phyloP scores from a whole-genome alignment of 2,797 vertebrate species.

The Spizella passerina region DNA sequence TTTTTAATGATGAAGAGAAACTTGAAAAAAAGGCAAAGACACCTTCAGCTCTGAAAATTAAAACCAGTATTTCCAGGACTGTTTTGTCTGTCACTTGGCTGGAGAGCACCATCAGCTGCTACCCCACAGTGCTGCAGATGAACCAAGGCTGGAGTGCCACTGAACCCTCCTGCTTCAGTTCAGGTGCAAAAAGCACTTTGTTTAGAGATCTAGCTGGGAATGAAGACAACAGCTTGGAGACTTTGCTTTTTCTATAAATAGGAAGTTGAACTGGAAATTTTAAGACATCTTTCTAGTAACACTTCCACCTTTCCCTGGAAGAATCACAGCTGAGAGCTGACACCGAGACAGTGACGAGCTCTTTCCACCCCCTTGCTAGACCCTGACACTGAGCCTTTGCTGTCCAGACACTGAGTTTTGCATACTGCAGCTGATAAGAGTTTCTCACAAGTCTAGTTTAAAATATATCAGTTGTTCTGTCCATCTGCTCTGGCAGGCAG shows the following conservation, averaged over 20 bases:
- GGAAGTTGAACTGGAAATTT: not conserved
- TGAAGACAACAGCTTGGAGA: not conserved
- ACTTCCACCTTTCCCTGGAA: not conserved
- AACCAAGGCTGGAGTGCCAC: not conserved
- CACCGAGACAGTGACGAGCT: rapidly evolving
- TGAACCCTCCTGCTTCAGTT: not conserved
- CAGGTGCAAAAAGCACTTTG: not conserved
- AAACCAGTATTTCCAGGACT: not conserved
- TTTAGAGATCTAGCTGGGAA: not conserved
- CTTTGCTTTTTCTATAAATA: not conserved
- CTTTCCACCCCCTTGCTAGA: not conserved
- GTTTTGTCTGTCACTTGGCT: not conserved
- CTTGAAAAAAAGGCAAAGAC: not conserved
- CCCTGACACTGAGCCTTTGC: not conserved
- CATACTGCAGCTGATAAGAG: not conserved
- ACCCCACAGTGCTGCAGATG: not conserved
- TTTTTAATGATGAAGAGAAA: not conserved
- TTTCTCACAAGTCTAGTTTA: not conserved
- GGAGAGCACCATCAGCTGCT: not conserved
- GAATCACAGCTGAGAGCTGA: rapidly evolving
- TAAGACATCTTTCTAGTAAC: not conserved
- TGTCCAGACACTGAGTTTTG: not conserved
- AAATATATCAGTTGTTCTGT: not conserved
- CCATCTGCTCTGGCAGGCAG: not conserved
- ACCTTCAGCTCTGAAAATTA: not conserved